These are phyloP conservation scores for Drosophila kepulauana DNA, from an alignment of 1,140 invertebrate species.

Conservation along the genomic window DNA sequence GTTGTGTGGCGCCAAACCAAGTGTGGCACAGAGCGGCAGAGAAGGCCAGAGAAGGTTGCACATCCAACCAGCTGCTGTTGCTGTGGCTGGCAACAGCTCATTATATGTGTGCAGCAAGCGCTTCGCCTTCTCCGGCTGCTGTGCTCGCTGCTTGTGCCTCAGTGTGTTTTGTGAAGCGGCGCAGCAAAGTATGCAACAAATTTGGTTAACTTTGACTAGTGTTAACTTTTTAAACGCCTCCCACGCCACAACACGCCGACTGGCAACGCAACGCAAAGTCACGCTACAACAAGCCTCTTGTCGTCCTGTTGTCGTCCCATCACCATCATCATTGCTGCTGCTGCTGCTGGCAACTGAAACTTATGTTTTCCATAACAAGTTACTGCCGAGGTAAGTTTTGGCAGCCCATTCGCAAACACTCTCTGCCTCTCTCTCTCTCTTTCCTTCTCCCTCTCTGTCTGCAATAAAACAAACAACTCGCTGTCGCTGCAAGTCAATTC, in stretches of 20 bases:
- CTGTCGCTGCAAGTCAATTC: slow-evolving; percentile 19
- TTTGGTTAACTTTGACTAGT: slow-evolving; percentile 80
- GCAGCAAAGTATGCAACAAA: slow-evolving; percentile 80
- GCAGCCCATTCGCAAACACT: slow-evolving; percentile 13
- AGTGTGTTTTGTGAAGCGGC: slow-evolving; percentile 76
- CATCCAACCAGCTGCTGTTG: not conserved
- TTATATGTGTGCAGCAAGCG: slow-evolving; percentile 54
- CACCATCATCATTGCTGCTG: not conserved
- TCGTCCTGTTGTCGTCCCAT: not conserved
- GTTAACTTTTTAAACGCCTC: slow-evolving; percentile 78
- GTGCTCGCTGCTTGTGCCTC: slow-evolving; percentile 20
- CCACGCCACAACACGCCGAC: slow-evolving; percentile 1
- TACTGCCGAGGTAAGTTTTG: slow-evolving; percentile 61
- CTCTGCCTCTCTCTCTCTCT: not conserved
- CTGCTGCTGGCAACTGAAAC: slow-evolving; percentile 46
- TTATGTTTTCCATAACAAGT: slow-evolving; percentile 69
- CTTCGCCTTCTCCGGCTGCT: slow-evolving; percentile 25
- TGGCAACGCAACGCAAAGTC: not conserved
- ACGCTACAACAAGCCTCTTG: not conserved
- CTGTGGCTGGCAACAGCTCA: slow-evolving; percentile 61
- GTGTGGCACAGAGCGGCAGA: slow-evolving; percentile 24
- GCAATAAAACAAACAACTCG: not conserved
- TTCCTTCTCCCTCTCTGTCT: not conserved
- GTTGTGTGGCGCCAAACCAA: slow-evolving; percentile 54
- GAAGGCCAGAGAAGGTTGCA: slow-evolving; percentile 11